A percentile compares a stretch with the other conserved stretches of the same genome.
phyloP scores from a whole-genome alignment of 2,888 invertebrate genomes.

The Timandra comae region DNA sequence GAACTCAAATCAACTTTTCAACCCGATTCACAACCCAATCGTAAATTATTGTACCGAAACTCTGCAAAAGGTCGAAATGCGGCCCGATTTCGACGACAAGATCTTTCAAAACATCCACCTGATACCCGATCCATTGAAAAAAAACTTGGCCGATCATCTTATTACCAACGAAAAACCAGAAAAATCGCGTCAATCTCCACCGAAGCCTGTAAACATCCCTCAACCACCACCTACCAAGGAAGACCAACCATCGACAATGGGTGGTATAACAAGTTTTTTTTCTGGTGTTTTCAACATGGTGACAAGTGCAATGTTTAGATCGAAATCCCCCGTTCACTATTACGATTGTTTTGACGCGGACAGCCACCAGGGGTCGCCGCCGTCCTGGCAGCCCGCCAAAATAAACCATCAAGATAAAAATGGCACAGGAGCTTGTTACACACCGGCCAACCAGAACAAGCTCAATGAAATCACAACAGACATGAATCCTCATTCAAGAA shows the following conservation, averaged over 20 bases:
- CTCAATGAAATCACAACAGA: conserved; percentile 31
- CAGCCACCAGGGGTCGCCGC: conserved; percentile 36
- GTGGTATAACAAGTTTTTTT: conserved; percentile 51
- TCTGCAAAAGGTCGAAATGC: conserved; percentile 40
- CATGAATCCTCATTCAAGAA: conserved; percentile 43
- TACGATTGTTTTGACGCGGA: conserved; percentile 42
- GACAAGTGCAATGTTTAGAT: conserved; percentile 46
- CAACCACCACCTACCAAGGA: too few relatives aligned
- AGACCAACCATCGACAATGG: conserved; percentile 29
- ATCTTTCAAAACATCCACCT: conserved; percentile 46
- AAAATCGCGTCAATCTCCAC: too few relatives aligned
- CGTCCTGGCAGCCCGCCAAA: conserved; percentile 51
- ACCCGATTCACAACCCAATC: conserved; percentile 41
- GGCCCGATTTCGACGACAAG: conserved; percentile 38
- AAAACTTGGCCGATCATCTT: conserved; percentile 51
- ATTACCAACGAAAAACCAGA: conserved; percentile 12
- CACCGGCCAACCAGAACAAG: conserved; percentile 23
- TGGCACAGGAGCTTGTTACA: conserved; percentile 24
- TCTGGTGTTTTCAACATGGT: conserved; percentile 54
- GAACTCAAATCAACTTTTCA: conserved; percentile 29
- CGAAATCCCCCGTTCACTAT: conserved; percentile 30
- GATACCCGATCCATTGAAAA: conserved; percentile 55
- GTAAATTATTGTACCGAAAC: conserved; percentile 49
- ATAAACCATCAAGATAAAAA: conserved; percentile 52
- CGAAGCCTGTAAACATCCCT: too few relatives aligned